Evolutionary conservation across 2,113 vertebrate genomes (phyloP).

Genomic region (Dipodomys merriami): DNA sequence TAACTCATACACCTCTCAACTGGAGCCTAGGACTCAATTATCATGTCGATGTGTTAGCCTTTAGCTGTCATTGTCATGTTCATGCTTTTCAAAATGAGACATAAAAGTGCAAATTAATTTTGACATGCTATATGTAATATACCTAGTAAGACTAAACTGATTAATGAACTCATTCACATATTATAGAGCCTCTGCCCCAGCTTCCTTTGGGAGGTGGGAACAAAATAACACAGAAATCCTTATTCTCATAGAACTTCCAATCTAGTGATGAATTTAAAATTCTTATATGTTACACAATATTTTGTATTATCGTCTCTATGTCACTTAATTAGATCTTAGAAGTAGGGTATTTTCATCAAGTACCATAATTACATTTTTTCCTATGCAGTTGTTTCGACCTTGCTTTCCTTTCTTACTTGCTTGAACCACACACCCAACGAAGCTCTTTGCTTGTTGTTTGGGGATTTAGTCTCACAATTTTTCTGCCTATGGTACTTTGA

Average conservation of each 20-base stretch:
- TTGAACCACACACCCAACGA: neutral
- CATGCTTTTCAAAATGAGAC: neutral
- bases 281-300: neutral
- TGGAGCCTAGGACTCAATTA: neutral
- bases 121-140: neutral
- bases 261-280: neutral
- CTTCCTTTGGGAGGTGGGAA: neutral
- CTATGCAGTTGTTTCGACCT: no score
- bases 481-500: no score
- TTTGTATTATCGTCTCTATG: neutral
- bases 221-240: neutral
- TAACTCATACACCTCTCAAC: neutral
- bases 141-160: conserved; percentile 20
- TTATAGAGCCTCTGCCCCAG: neutral
- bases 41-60: neutral
- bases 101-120: conserved; percentile 40
- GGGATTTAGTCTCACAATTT: no score
- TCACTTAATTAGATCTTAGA: neutral
- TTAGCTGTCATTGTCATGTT: neutral
- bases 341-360: no score
- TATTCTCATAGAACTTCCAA: neutral
- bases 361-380: no score
- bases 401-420: no score
- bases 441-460: no score
- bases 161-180: neutral